Conservation (phyloP, 2,888 invertebrate genomes). For the Rhimphoctona megacephalus region DNA sequence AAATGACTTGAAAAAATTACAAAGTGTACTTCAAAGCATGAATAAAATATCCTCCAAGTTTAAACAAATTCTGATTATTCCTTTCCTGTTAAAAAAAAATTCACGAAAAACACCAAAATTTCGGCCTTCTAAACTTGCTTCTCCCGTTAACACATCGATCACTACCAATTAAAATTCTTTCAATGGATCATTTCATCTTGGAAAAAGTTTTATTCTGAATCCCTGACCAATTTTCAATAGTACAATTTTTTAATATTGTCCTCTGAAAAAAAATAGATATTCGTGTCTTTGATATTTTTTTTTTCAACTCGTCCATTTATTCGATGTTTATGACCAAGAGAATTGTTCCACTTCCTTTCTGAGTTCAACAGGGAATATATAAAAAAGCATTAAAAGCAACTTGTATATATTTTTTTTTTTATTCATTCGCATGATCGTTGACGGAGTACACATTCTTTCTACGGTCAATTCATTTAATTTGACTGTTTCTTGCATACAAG, state of each 20-base stretch:
- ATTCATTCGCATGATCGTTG: background rate
- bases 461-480: slow-evolving; percentile 5
- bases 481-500: slow-evolving; percentile 5
- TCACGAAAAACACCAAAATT: too few relatives aligned
- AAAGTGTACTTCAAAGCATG: too few relatives aligned
- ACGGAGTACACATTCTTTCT: background rate
- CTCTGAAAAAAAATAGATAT: background rate
- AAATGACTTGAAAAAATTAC: too few relatives aligned
- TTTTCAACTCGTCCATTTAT: background rate
- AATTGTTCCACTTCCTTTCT: background rate
- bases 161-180: background rate
- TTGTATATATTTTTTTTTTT: background rate
- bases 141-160: too few relatives aligned
- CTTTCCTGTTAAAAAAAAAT: too few relatives aligned
- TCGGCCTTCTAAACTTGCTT: too few relatives aligned
- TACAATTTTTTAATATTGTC: background rate
- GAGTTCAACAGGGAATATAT: background rate
- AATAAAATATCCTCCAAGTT: too few relatives aligned
- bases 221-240: background rate
- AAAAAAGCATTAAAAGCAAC: background rate
- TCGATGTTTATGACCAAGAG: background rate
- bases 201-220: background rate
- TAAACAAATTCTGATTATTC: too few relatives aligned
- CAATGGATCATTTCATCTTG: background rate
- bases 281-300: background rate